Base-by-base conservation (phyloP, 1,140 invertebrate genomes). In the Papilio dardanus region DNA sequence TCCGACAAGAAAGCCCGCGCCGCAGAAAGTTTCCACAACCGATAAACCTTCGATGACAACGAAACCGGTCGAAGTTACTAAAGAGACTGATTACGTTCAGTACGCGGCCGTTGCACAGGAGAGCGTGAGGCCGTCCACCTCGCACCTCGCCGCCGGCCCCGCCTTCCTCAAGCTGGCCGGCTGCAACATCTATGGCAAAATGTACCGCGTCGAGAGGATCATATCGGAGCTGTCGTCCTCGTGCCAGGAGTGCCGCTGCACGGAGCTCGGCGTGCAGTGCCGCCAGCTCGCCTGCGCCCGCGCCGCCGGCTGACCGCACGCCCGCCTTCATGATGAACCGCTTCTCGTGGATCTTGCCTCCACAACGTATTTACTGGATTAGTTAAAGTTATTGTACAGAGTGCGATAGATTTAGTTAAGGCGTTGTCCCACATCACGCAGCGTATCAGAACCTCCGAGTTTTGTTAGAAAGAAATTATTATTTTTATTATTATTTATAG, bases 161-260 rank as follows among this genome's bases (percentile, higher is more conserved):
- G 95, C 95, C 33, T 81, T 96, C 40, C 91, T 98, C 24, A 97
- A 97, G 88, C 86, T 98, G 77, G 97, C 97, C 10, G 97, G 97
- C 1, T 98, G 98, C 85, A 98, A 98, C 92, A 98, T 98, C 81
- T 98, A 98, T 85, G 97, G 98, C 2, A 95, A 96, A 79, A 98
- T 98, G 96, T 98, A 98, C 89, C 94, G 96, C 5, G 96, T 98
- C 2, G 97, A 97, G 4, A 94, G 96, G 85, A 97, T 97, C 80
- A 98, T 98, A 74, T 94, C 96, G 0, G 97, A 98, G 93, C 93
- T 98, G 73, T 98, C 97, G 6, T 95, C 95, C 69, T 95, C 96
- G 4, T 98, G 98, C 89, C 94, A 96, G 76, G 96, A 97, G 86
- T 98, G 97, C 89, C 96, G 96, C 86, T 98, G 98, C 93, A 97